phyloP scores from a whole-genome alignment of 2,113 vertebrate species.

The Orcinus orca region DNA sequence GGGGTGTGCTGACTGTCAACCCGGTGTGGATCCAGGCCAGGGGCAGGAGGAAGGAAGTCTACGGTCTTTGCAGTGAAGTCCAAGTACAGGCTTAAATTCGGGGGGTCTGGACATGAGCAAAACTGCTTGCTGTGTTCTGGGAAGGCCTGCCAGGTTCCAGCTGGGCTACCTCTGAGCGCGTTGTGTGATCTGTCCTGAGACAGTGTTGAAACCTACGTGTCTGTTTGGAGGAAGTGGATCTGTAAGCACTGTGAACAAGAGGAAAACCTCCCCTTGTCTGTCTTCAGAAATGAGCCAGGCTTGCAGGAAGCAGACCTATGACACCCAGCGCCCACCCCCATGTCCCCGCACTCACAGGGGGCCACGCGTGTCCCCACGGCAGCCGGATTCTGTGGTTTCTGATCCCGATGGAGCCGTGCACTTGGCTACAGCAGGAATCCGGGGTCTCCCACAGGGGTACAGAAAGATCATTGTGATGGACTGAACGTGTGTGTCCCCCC shows the following conservation, averaged over 20 bases:
- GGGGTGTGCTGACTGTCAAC: not conserved
- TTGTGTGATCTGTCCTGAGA: not conserved
- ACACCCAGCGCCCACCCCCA: no score
- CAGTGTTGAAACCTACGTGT: not conserved
- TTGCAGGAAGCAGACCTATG: no score
- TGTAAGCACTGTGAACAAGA: not conserved
- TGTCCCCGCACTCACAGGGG: no score
- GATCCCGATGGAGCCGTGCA: not conserved
- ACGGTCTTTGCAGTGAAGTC: not conserved
- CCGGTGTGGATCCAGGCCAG: not conserved
- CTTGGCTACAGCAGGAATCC: not conserved
- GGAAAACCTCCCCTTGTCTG: not conserved
- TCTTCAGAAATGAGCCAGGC: not conserved
- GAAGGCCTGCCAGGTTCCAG: not conserved
- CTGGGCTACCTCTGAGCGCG: not conserved
- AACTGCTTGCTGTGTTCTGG: not conserved
- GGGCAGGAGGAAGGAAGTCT: not conserved
- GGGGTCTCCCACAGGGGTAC: not conserved
- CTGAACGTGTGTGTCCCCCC: not conserved
- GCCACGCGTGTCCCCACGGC: not conserved
- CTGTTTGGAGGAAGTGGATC: not conserved
- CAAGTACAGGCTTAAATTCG: not conserved
- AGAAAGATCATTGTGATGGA: not conserved
- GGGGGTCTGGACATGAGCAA: not conserved
- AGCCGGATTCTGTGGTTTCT: not conserved